Conservation (phyloP, 2,113 vertebrate species). For the Gnathonemus echidnorhynchus region DNA sequence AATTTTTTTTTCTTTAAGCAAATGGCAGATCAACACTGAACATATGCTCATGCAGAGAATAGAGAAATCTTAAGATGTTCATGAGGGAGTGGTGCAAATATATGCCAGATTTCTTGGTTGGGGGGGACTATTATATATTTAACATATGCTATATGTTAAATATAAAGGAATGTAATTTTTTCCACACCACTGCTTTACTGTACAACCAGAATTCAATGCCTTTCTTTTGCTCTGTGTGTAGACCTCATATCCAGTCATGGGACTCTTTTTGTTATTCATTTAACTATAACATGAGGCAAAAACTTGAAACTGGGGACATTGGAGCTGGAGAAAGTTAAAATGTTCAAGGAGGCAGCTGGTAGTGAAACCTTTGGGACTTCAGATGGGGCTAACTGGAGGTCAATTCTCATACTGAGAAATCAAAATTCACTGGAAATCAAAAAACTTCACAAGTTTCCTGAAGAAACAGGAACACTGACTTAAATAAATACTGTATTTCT, state of each 20-base stretch:
- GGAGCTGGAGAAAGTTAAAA: background rate
- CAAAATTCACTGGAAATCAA: conserved; percentile 20
- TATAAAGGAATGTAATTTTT: conserved; percentile 43
- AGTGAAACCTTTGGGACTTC: background rate
- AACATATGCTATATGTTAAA: conserved; percentile 27
- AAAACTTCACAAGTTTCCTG: conserved; percentile 37
- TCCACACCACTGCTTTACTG: conserved; percentile 27
- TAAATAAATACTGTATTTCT: background rate
- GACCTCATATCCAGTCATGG: conserved; percentile 3
- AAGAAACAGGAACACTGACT: conserved; percentile 12
- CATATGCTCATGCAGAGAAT: background rate
- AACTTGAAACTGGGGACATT: background rate
- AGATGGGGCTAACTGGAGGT: background rate
- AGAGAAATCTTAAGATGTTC: background rate
- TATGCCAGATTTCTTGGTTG: conserved; percentile 49
- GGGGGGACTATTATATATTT: conserved; percentile 40
- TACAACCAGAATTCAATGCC: conserved; percentile 20
- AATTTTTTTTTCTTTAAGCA: background rate
- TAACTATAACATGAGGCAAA: background rate
- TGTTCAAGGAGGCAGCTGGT: background rate
- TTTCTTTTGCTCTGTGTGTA: conserved; percentile 15
- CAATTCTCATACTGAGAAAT: background rate
- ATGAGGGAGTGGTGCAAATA: conserved; percentile 26
- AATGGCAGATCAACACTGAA: background rate
- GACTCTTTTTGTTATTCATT: background rate